Evolutionary conservation across 2,797 vertebrate species (phyloP).

Genomic region (Danio tinwini): DNA sequence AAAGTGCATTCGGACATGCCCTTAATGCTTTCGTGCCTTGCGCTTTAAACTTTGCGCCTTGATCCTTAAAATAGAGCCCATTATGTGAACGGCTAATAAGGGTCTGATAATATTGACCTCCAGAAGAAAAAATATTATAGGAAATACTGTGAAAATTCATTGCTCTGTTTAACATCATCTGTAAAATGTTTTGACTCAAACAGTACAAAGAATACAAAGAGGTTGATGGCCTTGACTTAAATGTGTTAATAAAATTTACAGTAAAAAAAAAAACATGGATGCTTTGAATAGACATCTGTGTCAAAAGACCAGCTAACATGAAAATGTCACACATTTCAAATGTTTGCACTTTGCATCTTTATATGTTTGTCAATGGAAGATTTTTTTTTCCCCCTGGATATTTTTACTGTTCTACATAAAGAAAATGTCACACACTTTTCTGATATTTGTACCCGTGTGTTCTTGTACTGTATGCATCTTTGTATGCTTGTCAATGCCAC

Average conservation of each 20-base stretch:
- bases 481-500: not conserved
- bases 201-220: not conserved
- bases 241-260: conserved; percentile 6
- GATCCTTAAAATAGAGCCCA: too few relatives aligned
- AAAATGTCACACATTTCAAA: not conserved
- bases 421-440: not conserved
- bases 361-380: not conserved
- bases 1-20: too few relatives aligned
- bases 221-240: not conserved
- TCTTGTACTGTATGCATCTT: not conserved
- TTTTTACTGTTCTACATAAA: too few relatives aligned
- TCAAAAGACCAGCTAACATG: not conserved
- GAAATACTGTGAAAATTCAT: too few relatives aligned
- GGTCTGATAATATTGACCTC: too few relatives aligned
- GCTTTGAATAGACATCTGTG: not conserved
- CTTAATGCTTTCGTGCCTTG: too few relatives aligned
- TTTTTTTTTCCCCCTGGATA: not conserved
- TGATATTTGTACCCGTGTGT: not conserved
- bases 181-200: too few relatives aligned
- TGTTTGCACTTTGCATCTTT: not conserved
- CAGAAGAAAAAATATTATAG: too few relatives aligned
- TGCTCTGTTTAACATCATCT: too few relatives aligned
- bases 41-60: too few relatives aligned
- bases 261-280: not conserved
- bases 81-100: too few relatives aligned